A percentile compares a stretch with the other conserved stretches of the same genome.
These are phyloP conservation scores for Drosophila parabipectinata DNA, from an alignment of 1,140 invertebrate species.

Conservation along the genomic window DNA sequence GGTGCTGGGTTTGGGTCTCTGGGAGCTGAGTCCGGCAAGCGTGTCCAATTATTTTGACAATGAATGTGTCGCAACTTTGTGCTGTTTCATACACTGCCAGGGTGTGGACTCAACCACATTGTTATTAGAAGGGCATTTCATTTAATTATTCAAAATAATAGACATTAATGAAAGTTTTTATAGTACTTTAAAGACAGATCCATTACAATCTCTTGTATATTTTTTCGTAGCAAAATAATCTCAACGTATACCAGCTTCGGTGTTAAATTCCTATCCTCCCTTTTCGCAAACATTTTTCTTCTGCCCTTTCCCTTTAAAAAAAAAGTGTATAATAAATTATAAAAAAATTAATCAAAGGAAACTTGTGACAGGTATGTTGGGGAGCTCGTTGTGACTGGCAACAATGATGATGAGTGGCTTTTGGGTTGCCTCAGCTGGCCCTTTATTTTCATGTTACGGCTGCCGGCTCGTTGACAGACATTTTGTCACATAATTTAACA, in stretches of 20 bases:
- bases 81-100: conserved; percentile 32
- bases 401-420: conserved; percentile 60
- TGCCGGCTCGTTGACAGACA: conserved; percentile 71
- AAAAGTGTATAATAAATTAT: conserved; percentile 64
- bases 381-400: conserved; percentile 32
- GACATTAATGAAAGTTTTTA: neutral
- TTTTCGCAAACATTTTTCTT: conserved; percentile 4
- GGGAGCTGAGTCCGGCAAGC: conserved; percentile 56
- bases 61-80: conserved; percentile 71
- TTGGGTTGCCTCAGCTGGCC: conserved; percentile 36
- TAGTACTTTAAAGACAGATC: too few relatives aligned
- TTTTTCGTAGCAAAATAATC: too few relatives aligned
- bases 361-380: conserved; percentile 46
- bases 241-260: neutral
- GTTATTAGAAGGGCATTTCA: neutral
- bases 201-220: too few relatives aligned
- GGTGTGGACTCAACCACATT: too few relatives aligned
- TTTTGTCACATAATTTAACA: conserved; percentile 81
- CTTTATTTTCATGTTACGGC: conserved; percentile 22
- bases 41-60: conserved; percentile 83
- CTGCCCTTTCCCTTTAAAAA: conserved; percentile 23
- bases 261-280: neutral
- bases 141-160: neutral
- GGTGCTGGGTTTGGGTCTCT: neutral
- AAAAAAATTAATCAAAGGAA: conserved; percentile 73